Evolutionary conservation across 2,113 vertebrate species (phyloP), one percentile per base, ranked within the genome.

Genomic region (Pyrgilauda ruficollis): DNA sequence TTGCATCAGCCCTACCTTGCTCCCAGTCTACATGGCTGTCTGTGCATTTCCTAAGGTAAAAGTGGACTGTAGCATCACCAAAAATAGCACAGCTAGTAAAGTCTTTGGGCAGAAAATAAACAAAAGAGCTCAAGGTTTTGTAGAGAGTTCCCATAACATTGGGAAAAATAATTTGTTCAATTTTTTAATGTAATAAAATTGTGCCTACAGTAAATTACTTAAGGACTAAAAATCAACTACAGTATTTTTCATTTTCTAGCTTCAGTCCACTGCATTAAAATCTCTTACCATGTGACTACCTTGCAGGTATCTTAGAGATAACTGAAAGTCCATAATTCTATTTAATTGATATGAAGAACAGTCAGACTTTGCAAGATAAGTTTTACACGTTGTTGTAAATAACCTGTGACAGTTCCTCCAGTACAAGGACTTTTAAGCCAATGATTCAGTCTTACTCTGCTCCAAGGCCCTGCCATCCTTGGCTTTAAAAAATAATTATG

Each of bases 141-240:
- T 56, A 43, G 47, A 85, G 6, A 50, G 68, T 93, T 83, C 67
- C 33, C 23, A 44, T 3, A 39, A 8, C 37, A 6, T 44, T 73
- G 22, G 39, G 13, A 13, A 37, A 63, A 58, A 47, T 2, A 1
- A 37, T 53, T 73, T 81, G 16, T 39, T 11, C 1, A 1, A 1
- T 8, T 13, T 79, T 91, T 77, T 10, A 7, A 58, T 55, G 44
- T 68, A 47, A 50, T 72, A 75, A 78, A 70, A 68, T 49, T 11
- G 3, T 55, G 27, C 19, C 37, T 49, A 30, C 31, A 47, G n/a
- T 73, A 69, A 46, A 69, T 83, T 67, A 44, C 19, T 83, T 66
- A 84, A 41, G 15, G 15, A 75, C 15, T 11, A 16, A 33, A 47
- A 76, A 30, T 24, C 9, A 80, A 70, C n/a, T 18, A 31, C 10